phyloP scores from a whole-genome alignment of 2,888 invertebrate species.

The Drosophila austrosaltans region DNA sequence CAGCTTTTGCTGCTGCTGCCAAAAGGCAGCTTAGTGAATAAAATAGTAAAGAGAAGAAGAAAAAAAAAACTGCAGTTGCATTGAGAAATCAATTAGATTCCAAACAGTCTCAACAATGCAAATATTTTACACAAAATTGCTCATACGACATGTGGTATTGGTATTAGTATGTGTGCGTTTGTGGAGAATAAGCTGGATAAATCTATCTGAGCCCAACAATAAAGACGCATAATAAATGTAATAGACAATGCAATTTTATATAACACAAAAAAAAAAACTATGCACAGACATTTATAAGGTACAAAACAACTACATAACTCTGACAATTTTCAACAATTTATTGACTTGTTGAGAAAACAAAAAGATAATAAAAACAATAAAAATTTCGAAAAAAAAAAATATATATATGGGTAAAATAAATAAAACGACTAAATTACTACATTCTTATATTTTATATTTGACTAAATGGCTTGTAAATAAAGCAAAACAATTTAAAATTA shows the following conservation, averaged over 20 bases:
- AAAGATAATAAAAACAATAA: no score
- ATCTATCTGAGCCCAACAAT: neutral
- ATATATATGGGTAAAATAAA: no score
- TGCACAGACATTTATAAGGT: neutral
- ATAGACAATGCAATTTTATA: neutral
- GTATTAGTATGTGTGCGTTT: neutral
- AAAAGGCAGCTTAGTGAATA: conserved; percentile 22
- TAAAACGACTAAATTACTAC: no score
- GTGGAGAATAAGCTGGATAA: neutral
- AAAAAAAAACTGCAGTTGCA: neutral
- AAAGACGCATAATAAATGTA: conserved; percentile 7
- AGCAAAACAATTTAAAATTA: no score
- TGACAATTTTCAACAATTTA: neutral
- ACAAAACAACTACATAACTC: neutral
- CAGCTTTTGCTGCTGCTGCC: conserved; percentile 2
- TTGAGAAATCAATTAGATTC: conserved; percentile 43
- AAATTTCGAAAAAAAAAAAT: neutral
- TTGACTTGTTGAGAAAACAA: neutral
- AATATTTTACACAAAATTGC: conserved; percentile 17
- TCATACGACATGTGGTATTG: conserved; percentile 34
- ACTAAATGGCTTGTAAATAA: no score
- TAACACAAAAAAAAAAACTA: neutral
- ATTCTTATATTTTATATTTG: no score
- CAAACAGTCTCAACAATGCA: neutral
- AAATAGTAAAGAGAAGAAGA: neutral